Percentiles rank a stretch among this genome's conserved stretches.
These are phyloP conservation scores for Pygoscelis adeliae DNA, from an alignment of 2,113 vertebrate species.

Conservation along the genomic window DNA sequence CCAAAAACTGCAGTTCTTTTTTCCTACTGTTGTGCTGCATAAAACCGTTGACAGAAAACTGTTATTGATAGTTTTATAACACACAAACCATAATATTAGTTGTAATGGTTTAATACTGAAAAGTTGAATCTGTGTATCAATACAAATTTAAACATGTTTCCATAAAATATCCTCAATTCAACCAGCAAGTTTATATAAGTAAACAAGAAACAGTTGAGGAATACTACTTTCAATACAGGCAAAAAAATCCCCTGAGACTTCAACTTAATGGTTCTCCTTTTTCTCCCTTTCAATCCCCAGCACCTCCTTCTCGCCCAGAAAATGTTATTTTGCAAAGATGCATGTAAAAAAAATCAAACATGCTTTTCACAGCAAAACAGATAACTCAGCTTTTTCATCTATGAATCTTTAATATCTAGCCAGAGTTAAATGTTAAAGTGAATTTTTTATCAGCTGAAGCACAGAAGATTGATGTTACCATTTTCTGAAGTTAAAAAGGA, in stretches of 20 bases:
- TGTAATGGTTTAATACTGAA: not conserved
- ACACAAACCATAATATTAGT: not conserved
- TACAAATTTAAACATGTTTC: not conserved
- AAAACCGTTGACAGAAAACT: not conserved
- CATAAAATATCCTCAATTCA: not conserved
- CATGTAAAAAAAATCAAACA: not conserved
- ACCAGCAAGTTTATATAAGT: not conserved
- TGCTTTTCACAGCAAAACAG: not conserved
- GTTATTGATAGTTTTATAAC: not conserved
- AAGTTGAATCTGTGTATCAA: not conserved
- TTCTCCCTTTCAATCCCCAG: not conserved
- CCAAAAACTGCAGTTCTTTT: not conserved
- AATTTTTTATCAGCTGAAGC: slow-evolving; percentile 18
- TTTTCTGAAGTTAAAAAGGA: not conserved
- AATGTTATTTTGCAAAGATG: not conserved
- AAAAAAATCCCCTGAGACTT: not conserved
- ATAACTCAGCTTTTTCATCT: not conserved
- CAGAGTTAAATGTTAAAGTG: not conserved
- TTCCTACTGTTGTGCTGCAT: not conserved
- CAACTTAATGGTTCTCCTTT: not conserved
- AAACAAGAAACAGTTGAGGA: not conserved
- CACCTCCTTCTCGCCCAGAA: not conserved
- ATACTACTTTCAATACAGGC: not conserved
- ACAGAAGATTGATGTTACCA: not conserved
- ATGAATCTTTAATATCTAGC: slow-evolving; percentile 35